These are phyloP conservation scores for Agonopterix subpropinquella DNA, from an alignment of 2,888 invertebrate genomes.

Conservation along the genomic window DNA sequence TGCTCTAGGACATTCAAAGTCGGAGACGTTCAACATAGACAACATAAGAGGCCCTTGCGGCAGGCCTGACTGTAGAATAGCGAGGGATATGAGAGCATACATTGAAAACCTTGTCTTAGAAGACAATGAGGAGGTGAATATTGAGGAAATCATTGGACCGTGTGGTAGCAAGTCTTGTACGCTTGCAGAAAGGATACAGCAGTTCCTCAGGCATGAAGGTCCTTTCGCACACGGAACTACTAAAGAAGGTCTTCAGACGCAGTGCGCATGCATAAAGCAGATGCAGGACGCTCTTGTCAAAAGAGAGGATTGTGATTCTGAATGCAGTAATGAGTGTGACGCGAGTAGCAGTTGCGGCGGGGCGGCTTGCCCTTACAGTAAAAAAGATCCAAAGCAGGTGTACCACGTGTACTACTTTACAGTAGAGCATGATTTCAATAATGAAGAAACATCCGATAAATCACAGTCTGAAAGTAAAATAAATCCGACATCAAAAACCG, in stretches of 20 bases:
- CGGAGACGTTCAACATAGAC: slow-evolving; percentile 48
- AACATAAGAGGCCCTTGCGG: slow-evolving; percentile 66
- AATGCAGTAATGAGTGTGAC: slow-evolving; percentile 45
- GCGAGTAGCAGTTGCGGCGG: slow-evolving; percentile 43
- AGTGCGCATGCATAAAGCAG: slow-evolving; percentile 54
- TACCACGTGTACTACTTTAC: slow-evolving; percentile 62
- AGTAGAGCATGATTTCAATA: slow-evolving; percentile 48
- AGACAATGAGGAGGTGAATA: slow-evolving; percentile 47
- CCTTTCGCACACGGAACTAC: slow-evolving; percentile 33
- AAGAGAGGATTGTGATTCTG: slow-evolving; percentile 34
- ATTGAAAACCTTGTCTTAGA: slow-evolving; percentile 58
- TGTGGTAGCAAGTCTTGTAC: slow-evolving; percentile 62
- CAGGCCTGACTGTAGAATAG: slow-evolving; percentile 58
- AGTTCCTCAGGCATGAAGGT: slow-evolving; percentile 56
- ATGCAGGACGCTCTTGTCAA: slow-evolving; percentile 45
- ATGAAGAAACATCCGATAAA: slow-evolving; percentile 6
- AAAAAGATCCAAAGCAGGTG: slow-evolving; percentile 21
- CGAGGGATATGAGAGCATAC: slow-evolving; percentile 55
- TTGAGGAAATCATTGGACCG: slow-evolving; percentile 54
- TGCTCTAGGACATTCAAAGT: background rate
- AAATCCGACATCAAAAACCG: background rate
- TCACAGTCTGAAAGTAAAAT: background rate
- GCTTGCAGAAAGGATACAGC: slow-evolving; percentile 51
- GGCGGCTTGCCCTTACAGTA: slow-evolving; percentile 36
- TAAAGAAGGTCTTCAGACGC: slow-evolving; percentile 51